Percentiles rank a stretch among this genome's conserved stretches.
These are phyloP conservation scores for Epinephelus lanceolatus DNA, from an alignment of 2,113 vertebrate genomes.

Conservation along the genomic window DNA sequence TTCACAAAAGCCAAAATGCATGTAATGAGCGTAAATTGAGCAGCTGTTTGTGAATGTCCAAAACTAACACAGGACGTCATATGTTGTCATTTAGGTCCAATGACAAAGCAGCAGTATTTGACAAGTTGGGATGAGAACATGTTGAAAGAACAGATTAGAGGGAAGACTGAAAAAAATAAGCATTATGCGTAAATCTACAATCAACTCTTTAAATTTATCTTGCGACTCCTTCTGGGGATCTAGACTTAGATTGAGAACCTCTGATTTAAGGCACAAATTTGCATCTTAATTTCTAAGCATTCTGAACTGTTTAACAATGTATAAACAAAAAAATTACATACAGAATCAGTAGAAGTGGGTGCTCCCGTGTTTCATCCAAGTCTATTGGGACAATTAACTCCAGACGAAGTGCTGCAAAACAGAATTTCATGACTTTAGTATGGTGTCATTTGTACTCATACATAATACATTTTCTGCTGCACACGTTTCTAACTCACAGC, in stretches of 20 bases:
- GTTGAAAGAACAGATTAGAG: background rate
- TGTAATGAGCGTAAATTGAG: too few species aligned
- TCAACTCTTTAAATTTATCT: background rate
- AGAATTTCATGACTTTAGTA: background rate
- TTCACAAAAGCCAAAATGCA: too few species aligned
- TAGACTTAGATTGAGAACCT: background rate
- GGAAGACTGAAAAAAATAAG: background rate
- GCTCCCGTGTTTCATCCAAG: constrained; percentile 74
- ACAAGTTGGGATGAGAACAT: too few species aligned
- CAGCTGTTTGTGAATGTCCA: too few species aligned
- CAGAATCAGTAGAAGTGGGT: constrained; percentile 82
- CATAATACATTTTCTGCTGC: background rate
- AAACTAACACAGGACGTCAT: too few species aligned
- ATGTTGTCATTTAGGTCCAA: too few species aligned
- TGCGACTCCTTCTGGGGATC: background rate
- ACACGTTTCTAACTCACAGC: background rate
- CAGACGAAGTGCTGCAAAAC: constrained; percentile 75
- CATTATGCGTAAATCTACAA: too few species aligned
- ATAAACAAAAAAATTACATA: constrained; percentile 57
- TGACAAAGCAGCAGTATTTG: too few species aligned
- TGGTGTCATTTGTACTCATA: background rate
- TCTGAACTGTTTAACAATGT: background rate
- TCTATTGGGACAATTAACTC: constrained; percentile 77
- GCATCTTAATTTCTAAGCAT: constrained; percentile 70
- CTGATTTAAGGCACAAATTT: background rate